Evolutionary conservation across 1,140 invertebrate species (phyloP), one percentile per base, ranked within the genome.

Genomic region (Anthonomus grandis): DNA sequence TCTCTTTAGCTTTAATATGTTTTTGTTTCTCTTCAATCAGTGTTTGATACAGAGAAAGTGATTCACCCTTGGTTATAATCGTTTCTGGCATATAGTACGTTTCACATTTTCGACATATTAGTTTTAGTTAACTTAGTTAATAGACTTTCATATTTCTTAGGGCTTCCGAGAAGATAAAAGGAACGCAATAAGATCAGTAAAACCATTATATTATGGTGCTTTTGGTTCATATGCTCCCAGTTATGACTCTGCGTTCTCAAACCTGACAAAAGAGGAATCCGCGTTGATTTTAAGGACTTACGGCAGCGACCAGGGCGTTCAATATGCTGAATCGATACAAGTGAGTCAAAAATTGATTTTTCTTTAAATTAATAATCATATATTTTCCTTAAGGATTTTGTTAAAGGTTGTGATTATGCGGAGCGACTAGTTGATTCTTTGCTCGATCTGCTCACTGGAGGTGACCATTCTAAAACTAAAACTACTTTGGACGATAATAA

Each of bases 171-270:
- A 97, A 69, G 93, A 97, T 71, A 84, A 91, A 10, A 81, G 92
- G 37, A 97, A 96, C 73, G 76, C 86, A 57, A 87, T 89, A 0
- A 94, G 93, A 72, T 83, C 91, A 70, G 91, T 95, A 1, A 92
- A 92, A 70, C 91, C 94, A 0, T 75, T 97, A 2, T 91, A 93
- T 71, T 97, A 97, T 73, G 95, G 95, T 0, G 87, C 94, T 3
- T 98, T 94, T 78, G 89, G 91, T 27, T 95, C 93, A 2, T 96
- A 96, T 78, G 94, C 94, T 2, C 96, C 96, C 0, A 86, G 86
- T 15, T 95, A 94, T 74, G 95, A 98, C 74, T 95, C 93, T 0
- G 94, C 92, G 2, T 97, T 97, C 78, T 84, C 95, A 0, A 96
- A 92, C 68, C 76, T 98, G 17, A 92, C 86, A 9, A 93, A 95